phyloP scores from a whole-genome alignment of 1,140 invertebrate genomes.

The Drosophila sproati region DNA sequence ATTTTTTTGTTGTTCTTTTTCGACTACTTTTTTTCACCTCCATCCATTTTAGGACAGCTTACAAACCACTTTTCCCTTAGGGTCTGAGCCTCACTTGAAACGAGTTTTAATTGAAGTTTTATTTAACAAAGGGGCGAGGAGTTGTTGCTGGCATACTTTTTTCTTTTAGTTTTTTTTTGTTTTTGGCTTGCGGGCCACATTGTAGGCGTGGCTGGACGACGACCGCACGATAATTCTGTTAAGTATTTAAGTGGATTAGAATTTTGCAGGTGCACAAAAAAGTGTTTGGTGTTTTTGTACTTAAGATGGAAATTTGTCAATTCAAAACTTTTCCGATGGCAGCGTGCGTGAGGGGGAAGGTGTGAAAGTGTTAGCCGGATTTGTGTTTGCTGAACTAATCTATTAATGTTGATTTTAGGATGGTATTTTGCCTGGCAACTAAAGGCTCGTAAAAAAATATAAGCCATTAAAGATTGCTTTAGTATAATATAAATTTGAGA shows the following conservation, averaged over 20 bases:
- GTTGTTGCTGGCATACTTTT: slow-evolving; percentile 39
- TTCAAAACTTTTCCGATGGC: slow-evolving; percentile 66
- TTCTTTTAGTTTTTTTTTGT: no score
- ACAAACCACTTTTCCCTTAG: slow-evolving; percentile 59
- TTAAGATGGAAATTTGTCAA: slow-evolving; percentile 70
- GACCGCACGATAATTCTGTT: slow-evolving; percentile 71
- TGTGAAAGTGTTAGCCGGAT: slow-evolving; percentile 25
- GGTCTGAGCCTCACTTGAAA: slow-evolving; percentile 55
- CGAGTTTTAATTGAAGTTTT: slow-evolving; percentile 80
- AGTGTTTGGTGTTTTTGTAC: slow-evolving; percentile 22
- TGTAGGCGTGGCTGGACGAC: slow-evolving; percentile 46
- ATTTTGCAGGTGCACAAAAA: slow-evolving; percentile 67
- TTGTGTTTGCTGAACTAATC: slow-evolving; percentile 44
- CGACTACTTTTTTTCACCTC: slow-evolving; percentile 26
- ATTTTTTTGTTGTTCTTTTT: slow-evolving; percentile 48
- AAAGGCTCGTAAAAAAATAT: neutral
- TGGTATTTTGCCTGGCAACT: no score
- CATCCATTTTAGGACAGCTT: slow-evolving; percentile 55
- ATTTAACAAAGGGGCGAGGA: slow-evolving; percentile 64
- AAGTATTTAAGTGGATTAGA: slow-evolving; percentile 82
- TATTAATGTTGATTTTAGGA: slow-evolving; percentile 14
- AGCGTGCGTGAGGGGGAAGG: neutral
- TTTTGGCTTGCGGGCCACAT: slow-evolving; percentile 18
- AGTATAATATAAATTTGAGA: no score
- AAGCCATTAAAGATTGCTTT: slow-evolving; percentile 22